Conservation (phyloP, 2,797 vertebrate genomes). For the Molothrus aeneus region DNA sequence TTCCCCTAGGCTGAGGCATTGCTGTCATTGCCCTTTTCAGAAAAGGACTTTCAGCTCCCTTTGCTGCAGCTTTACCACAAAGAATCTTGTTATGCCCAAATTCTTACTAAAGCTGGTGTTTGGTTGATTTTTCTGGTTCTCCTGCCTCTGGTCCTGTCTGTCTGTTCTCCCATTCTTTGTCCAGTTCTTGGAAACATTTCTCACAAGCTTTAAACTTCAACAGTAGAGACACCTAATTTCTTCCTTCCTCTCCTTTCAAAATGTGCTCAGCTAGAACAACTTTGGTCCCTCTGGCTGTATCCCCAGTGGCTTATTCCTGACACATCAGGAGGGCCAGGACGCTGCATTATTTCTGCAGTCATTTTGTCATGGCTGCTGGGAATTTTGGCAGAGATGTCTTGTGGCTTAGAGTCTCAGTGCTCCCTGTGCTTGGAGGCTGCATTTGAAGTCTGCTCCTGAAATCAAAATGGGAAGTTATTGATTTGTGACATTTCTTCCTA, state of each 20-base stretch:
- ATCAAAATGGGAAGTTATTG: not conserved
- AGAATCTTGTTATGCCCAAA: not conserved
- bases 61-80: not conserved
- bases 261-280: not conserved
- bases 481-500: not conserved
- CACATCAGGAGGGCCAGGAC: not conserved
- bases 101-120: conserved; percentile 52
- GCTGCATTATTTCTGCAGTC: not conserved
- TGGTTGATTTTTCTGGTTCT: not conserved
- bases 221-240: not conserved
- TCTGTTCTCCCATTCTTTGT: not conserved
- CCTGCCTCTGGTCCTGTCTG: not conserved
- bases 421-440: not conserved
- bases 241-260: not conserved
- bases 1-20: not conserved
- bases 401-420: not conserved
- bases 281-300: not conserved
- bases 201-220: not conserved
- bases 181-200: not conserved
- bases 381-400: not conserved
- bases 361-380: not conserved
- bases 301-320: not conserved
- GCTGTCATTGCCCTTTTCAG: not conserved
- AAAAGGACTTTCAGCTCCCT: conserved; percentile 9
- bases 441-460: not conserved